Evolutionary conservation across 1,140 invertebrate species (phyloP).

Genomic region (Nasonia vitripennis): DNA sequence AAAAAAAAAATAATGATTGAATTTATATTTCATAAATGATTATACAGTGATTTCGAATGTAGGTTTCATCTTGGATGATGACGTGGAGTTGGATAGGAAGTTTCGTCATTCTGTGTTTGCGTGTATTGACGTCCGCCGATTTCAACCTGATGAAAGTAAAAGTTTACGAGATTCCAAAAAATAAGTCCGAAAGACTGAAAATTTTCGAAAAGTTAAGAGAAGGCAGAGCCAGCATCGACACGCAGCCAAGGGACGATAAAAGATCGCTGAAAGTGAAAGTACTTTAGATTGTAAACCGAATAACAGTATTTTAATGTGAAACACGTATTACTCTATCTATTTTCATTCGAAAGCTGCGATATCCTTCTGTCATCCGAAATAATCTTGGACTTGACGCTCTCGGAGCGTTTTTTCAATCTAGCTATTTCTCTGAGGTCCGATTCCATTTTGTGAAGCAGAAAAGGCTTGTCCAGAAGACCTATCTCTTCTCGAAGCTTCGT

Average conservation of each 20-base stretch:
- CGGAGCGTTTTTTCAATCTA: background rate
- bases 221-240: background rate
- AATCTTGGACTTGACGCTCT: background rate
- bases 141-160: conserved; percentile 58
- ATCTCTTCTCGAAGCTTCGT: conserved; percentile 18
- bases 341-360: background rate
- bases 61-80: conserved; percentile 57
- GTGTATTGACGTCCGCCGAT: conserved; percentile 53
- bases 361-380: background rate
- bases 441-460: conserved; percentile 40
- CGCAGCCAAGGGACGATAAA: background rate
- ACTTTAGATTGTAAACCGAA: background rate
- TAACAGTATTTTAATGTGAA: background rate
- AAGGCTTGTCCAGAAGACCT: conserved; percentile 34
- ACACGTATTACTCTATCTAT: background rate
- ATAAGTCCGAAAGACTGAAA: background rate
- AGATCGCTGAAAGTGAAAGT: background rate
- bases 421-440: background rate
- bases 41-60: background rate
- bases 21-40: background rate
- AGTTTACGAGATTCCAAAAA: conserved; percentile 54
- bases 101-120: conserved; percentile 53
- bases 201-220: background rate
- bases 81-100: conserved; percentile 57
- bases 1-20: too few species aligned